Conservation (phyloP, 2,113 vertebrate genomes). For the Rhinopithecus roxellana region DNA sequence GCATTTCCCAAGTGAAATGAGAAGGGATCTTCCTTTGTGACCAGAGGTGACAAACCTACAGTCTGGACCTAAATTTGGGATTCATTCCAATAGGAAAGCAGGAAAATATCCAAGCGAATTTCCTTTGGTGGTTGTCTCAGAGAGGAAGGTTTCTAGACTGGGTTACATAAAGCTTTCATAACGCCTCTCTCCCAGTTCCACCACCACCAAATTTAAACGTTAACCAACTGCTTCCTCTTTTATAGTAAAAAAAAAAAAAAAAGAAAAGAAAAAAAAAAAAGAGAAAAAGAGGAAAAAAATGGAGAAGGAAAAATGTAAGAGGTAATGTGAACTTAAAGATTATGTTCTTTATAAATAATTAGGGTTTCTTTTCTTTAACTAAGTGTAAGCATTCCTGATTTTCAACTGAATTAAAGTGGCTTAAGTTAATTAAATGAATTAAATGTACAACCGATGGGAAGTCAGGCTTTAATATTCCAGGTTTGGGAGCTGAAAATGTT, state of each 20-base stretch:
- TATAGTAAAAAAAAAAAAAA: slow-evolving; percentile 24
- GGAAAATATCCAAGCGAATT: neutral
- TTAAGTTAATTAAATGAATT: slow-evolving; percentile 35
- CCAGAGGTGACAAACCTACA: neutral
- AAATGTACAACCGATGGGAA: neutral
- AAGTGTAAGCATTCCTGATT: slow-evolving; percentile 48
- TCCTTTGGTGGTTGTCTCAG: neutral
- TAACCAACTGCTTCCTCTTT: slow-evolving; percentile 4
- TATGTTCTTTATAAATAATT: slow-evolving; percentile 39
- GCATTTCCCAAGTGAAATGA: neutral
- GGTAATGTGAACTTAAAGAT: neutral
- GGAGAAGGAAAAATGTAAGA: neutral
- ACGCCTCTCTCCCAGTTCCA: neutral
- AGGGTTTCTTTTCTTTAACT: neutral
- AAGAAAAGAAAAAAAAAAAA: neutral
- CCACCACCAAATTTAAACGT: neutral
- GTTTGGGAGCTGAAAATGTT: neutral
- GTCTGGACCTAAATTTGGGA: neutral
- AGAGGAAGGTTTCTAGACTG: neutral
- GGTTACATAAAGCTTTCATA: neutral
- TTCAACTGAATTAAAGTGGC: slow-evolving; percentile 35
- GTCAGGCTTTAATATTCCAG: neutral
- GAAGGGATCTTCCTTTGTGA: neutral
- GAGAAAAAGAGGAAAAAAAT: neutral
- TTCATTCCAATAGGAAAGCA: neutral